Evolutionary conservation across 1,140 invertebrate genomes (phyloP), one percentile per base, ranked within the genome.

Genomic region (Pectinophora gossypiella): DNA sequence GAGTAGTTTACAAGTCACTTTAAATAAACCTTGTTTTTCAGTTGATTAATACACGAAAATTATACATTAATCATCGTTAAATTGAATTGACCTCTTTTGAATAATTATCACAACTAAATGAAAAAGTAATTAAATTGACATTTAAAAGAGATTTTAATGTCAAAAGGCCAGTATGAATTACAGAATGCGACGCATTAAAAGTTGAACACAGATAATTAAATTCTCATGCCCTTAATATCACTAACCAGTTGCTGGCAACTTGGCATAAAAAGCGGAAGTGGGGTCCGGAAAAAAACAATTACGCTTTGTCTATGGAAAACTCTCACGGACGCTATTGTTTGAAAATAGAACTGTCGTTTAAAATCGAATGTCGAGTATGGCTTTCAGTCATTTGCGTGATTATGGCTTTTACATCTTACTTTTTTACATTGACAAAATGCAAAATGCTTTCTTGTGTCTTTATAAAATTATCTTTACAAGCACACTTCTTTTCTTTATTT

Each of bases 241-340:
- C 9, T 32, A 3, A 7, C 22, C 22, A 32, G 2, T 32, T 12
- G 27, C n/a, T 9, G 27, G 27, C n/a, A n/a, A n/a, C n/a, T n/a
- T n/a, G n/a, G n/a, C n/a, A n/a, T 32, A 32, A 32, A 32, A 9
- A 32, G 27, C 27, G 27, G 27, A 32, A 32, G 27, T 32, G 9
- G 27, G 27, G 36, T 13, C 10, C 40, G 21, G 54, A 43, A 56
- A 57, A 49, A 52, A 58, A 60, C 46, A 61, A 56, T 59, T 48
- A 47, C 48, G 36, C 54, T 58, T 63, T 63, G 54, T 63, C 42
- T 56, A 50, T 54, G 19, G 21, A 44, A 49, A 44, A 23, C 32
- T 51, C 21, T 32, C 45, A 32, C 45, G 32, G 18, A 9, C 4
- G 19, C 22, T 19, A 47, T 51, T 35, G 32, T 52, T 53, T 48